phyloP scores from a whole-genome alignment of 2,888 invertebrate species.

The Subacronicta megacephala region DNA sequence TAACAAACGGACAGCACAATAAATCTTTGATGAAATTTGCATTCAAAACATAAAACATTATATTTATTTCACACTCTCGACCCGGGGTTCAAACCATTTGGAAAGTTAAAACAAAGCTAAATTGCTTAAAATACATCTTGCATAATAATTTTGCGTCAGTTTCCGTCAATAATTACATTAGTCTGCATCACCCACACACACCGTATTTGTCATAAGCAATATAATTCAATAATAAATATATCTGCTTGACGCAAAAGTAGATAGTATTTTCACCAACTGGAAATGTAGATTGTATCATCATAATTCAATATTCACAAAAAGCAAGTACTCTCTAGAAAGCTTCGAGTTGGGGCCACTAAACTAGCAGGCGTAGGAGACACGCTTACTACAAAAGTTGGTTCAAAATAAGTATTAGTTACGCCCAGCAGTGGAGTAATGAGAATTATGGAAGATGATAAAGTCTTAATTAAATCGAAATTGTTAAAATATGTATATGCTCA shows the following conservation, averaged over 20 bases:
- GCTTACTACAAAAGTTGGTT: no score
- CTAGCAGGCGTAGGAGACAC: neutral
- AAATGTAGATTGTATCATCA: slow-evolving; percentile 47
- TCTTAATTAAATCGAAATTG: no score
- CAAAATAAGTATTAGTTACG: no score
- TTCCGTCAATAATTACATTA: slow-evolving; percentile 47
- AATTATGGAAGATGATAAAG: no score
- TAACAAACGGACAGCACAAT: slow-evolving; percentile 17
- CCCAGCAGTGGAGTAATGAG: no score
- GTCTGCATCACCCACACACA: slow-evolving; percentile 32
- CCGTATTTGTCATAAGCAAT: slow-evolving; percentile 46
- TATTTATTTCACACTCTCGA: slow-evolving; percentile 31
- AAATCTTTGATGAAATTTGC: slow-evolving; percentile 20
- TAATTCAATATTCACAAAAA: slow-evolving; percentile 53
- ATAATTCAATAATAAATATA: slow-evolving; percentile 41
- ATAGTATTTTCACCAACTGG: slow-evolving; percentile 47
- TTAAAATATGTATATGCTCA: no score
- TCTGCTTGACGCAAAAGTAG: slow-evolving; percentile 41
- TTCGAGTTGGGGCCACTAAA: slow-evolving; percentile 37
- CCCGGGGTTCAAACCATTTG: slow-evolving; percentile 34
- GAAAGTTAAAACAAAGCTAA: slow-evolving; percentile 43
- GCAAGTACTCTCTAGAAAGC: slow-evolving; percentile 41
- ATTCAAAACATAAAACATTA: slow-evolving; percentile 18
- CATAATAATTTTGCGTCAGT: slow-evolving; percentile 40
- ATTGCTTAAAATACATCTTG: slow-evolving; percentile 28